A percentile compares a stretch with the other conserved stretches of the same genome.
Conservation (phyloP, 1,140 invertebrate genomes). For the Eupeodes corollae region DNA sequence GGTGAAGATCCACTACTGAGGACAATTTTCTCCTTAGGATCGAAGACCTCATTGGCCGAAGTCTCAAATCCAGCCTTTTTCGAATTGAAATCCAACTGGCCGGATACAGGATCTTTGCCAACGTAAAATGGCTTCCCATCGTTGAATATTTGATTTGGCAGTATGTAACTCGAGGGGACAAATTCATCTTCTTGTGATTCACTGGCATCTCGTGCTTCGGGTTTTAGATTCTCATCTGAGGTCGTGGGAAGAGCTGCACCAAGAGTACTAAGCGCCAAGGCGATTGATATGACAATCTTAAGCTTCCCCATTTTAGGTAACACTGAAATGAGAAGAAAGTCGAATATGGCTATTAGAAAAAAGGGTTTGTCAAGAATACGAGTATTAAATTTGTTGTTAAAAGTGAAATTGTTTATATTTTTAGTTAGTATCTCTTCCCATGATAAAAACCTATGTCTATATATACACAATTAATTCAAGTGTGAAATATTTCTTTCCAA, state of each 20-base stretch:
- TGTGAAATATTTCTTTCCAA: too few species aligned
- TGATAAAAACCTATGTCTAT: too few species aligned
- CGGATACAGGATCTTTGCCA: constrained; percentile 55
- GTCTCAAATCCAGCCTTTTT: constrained; percentile 39
- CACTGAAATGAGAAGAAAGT: too few species aligned
- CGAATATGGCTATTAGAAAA: too few species aligned
- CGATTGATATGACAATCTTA: background rate
- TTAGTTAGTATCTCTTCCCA: too few species aligned
- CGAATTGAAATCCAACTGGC: constrained; percentile 49
- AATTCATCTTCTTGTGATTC: constrained; percentile 20
- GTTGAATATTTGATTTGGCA: constrained; percentile 44
- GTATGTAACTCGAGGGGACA: constrained; percentile 28
- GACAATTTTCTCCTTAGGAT: constrained; percentile 31
- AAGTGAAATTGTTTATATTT: too few species aligned
- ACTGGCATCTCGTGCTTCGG: constrained; percentile 20
- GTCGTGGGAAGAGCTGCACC: constrained; percentile 16
- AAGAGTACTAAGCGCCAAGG: constrained; percentile 2
- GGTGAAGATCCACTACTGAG: constrained; percentile 38
- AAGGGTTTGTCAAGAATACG: too few species aligned
- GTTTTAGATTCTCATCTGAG: constrained; percentile 9
- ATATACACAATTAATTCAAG: too few species aligned
- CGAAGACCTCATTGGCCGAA: constrained; percentile 26
- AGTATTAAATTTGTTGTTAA: too few species aligned
- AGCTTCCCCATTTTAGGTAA: too few species aligned
- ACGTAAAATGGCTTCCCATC: constrained; percentile 58